These are phyloP conservation scores for Aphelenchoides fujianensis DNA, from an alignment of 1,140 invertebrate species.

Conservation along the genomic window DNA sequence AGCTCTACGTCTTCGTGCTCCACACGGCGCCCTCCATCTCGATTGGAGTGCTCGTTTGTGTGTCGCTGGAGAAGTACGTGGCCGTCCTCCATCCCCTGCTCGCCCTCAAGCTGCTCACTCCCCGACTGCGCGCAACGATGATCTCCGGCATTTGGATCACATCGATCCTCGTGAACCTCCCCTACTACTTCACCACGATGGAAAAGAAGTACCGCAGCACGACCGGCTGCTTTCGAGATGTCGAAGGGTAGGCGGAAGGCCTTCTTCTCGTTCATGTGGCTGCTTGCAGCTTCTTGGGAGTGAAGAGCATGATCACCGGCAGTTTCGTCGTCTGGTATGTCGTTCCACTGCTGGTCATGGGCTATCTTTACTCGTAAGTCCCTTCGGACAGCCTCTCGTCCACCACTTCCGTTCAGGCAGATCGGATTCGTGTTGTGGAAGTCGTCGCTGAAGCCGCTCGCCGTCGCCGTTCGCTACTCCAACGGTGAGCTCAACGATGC, in stretches of 20 bases:
- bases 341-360: slow-evolving; percentile 48
- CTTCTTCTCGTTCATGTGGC: too few relatives aligned
- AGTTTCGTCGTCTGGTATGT: slow-evolving; percentile 59
- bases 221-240: too few relatives aligned
- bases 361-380: slow-evolving; percentile 53
- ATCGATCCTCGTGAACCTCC: slow-evolving; percentile 2
- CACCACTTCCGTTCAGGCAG: too few relatives aligned
- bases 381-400: too few relatives aligned
- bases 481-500: slow-evolving; percentile 21
- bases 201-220: too few relatives aligned
- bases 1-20: slow-evolving; percentile 55
- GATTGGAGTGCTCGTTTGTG: slow-evolving; percentile 61
- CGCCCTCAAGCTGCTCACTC: slow-evolving; percentile 57
- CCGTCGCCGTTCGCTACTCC: slow-evolving; percentile 17
- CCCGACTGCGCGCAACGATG: slow-evolving; percentile 43
- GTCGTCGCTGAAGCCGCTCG: slow-evolving; percentile 33
- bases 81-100: slow-evolving; percentile 57
- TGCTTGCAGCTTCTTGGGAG: slow-evolving; percentile 29
- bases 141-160: slow-evolving; percentile 40
- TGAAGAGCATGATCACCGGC: slow-evolving; percentile 41
- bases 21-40: slow-evolving; percentile 58
- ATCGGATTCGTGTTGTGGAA: slow-evolving; percentile 59
- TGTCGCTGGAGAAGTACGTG: slow-evolving; percentile 59
- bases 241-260: too few relatives aligned
- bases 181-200: slow-evolving; percentile 50